These are phyloP conservation scores for Sciurus niger DNA, from an alignment of 2,113 vertebrate genomes.

Conservation along the genomic window DNA sequence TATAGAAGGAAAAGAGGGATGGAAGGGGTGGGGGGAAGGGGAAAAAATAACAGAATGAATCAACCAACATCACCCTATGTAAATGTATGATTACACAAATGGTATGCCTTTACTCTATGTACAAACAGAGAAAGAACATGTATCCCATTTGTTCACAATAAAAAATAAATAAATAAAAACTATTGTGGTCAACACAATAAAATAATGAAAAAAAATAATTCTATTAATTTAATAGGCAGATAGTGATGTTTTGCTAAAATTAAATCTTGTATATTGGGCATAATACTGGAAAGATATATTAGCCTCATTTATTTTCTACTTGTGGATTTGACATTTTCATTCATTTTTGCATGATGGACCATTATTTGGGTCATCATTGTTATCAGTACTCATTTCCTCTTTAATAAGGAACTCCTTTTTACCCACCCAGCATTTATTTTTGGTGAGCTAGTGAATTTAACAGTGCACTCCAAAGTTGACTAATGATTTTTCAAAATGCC, in stretches of 20 bases:
- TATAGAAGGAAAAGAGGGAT: too few species aligned
- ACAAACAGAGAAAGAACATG: too few species aligned
- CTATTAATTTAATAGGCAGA: not conserved
- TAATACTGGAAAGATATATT: not conserved
- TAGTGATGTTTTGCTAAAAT: constrained; percentile 14
- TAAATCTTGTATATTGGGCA: not conserved
- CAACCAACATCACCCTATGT: too few species aligned
- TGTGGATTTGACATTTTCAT: not conserved
- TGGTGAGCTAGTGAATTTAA: not conserved
- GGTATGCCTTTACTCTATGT: too few species aligned
- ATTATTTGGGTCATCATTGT: not conserved
- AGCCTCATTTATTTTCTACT: not conserved
- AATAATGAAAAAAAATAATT: too few species aligned
- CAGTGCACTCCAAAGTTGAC: not conserved
- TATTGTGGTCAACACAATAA: too few species aligned
- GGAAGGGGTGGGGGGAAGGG: too few species aligned
- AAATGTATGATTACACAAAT: too few species aligned
- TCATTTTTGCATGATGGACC: not conserved
- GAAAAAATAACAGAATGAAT: too few species aligned
- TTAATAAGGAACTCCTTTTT: not conserved
- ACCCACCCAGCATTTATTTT: not conserved
- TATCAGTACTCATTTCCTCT: not conserved
- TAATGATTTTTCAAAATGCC: not conserved
- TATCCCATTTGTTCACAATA: too few species aligned
- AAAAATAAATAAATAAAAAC: too few species aligned